Evolutionary conservation across 2,888 invertebrate genomes (phyloP), one percentile per base, ranked within the genome.

Genomic region (Sturmia bella): DNA sequence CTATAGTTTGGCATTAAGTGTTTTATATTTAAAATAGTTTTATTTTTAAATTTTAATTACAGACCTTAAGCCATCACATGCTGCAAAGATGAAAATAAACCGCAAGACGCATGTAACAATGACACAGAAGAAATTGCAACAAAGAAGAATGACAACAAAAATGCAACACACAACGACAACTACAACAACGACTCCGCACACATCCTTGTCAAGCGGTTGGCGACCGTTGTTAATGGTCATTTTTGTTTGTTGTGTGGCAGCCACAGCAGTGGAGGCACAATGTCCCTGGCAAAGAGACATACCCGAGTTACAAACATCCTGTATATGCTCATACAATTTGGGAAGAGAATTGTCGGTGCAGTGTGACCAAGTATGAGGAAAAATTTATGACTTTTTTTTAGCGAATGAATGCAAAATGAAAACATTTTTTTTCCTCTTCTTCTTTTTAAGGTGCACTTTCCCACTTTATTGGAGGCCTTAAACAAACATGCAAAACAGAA

Each of bases 251-350:
- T 32, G 39, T 69, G 57, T 84, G 66, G 74, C 73, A 15, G 43
- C 63, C 48, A 48, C 21, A 48, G 57, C 84, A 63, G 81, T 84
- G 24, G 57, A 52, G 63, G 94, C 94, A 21, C 95, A 96, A 87
- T 98, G 98, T 91, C 97, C 97, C 0, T 97, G 97, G 97, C 95
- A 95, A 86, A 92, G 93, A 78, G 94, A 95, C 82, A 92, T 95
- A 24, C 92, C 93, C 59, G 95, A 95, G 79, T 93, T 98, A 80
- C 96, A 96, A 88, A 93, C 95, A 61, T 94, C 96, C 56, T 98
- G 98, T 90, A 93, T 97, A 80, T 98, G 98, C 91, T 96, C 97
- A 83, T 95, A 95, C 90, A 97, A 97, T 89, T 92, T 96, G 83
- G 96, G 95, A 52, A 93, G 94, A 86, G 96, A 97, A 89, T 92